These are phyloP conservation scores for Daphoenositta chrysoptera DNA, from an alignment of 2,113 vertebrate species.

Conservation along the genomic window DNA sequence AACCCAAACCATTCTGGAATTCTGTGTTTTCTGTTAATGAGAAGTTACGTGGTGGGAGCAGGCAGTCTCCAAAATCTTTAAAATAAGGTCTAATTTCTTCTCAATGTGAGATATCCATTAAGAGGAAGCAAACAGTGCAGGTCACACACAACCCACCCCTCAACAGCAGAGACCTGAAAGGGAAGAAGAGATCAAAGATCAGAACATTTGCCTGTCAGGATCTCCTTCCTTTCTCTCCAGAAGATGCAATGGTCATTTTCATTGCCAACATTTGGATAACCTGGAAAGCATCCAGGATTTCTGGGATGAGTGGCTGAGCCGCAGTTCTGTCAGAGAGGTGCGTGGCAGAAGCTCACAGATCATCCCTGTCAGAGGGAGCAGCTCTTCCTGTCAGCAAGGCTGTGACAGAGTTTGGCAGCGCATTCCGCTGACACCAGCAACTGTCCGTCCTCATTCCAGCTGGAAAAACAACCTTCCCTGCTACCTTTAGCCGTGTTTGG, in stretches of 20 bases:
- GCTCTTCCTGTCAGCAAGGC: slow-evolving; percentile 12
- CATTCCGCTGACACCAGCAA: background rate
- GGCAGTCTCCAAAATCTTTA: background rate
- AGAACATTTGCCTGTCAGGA: background rate
- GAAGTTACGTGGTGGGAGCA: background rate
- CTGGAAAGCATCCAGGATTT: background rate
- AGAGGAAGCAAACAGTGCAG: background rate
- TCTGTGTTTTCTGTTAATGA: background rate
- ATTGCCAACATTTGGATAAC: accelerated
- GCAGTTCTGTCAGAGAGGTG: background rate
- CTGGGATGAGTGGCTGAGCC: background rate
- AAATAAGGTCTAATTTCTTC: background rate
- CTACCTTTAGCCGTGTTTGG: background rate
- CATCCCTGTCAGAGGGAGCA: background rate
- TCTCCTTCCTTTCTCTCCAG: background rate
- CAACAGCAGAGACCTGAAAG: background rate
- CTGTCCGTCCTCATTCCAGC: background rate
- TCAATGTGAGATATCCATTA: accelerated
- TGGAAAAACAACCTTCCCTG: slow-evolving; percentile 7
- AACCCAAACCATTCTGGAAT: background rate
- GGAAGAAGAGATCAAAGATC: background rate
- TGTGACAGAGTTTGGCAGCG: background rate
- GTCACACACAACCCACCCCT: background rate
- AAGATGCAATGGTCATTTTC: background rate
- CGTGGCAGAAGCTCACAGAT: background rate